A percentile compares a stretch with the other conserved stretches of the same genome.
Evolutionary conservation across 1,140 invertebrate species (phyloP).

Genomic region (Heliconius eleuchia): DNA sequence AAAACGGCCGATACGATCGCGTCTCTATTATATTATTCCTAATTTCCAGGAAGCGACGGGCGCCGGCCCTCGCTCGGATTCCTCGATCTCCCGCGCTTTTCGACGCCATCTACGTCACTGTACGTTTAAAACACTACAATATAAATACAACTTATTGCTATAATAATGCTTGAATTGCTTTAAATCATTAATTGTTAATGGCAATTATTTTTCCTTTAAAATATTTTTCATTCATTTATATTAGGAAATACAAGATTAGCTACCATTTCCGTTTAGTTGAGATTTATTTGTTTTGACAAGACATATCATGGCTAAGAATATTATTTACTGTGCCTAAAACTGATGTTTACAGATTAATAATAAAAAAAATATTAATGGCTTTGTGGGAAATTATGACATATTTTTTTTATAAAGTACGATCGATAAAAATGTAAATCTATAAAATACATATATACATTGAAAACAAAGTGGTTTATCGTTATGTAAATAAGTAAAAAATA

Average conservation of each 20-base stretch:
- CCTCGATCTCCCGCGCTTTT: constrained; percentile 64
- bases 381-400: background rate
- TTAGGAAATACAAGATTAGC: too few relatives aligned
- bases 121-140: constrained; percentile 1
- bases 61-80: constrained; percentile 65
- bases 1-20: background rate
- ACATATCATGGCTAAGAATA: background rate
- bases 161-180: background rate
- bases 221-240: too few relatives aligned
- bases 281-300: background rate
- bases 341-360: background rate
- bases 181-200: too few relatives aligned
- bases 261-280: too few relatives aligned
- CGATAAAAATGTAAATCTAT: too few relatives aligned
- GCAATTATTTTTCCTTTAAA: background rate
- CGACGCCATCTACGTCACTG: constrained; percentile 46
- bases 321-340: background rate
- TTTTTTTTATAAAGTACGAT: background rate
- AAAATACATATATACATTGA: too few relatives aligned
- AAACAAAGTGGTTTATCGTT: too few relatives aligned
- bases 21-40: constrained; percentile 57
- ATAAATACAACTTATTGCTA: background rate
- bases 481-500: background rate
- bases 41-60: constrained; percentile 73
- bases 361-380: background rate